Evolutionary conservation across 2,888 invertebrate species (phyloP), one percentile per base, ranked within the genome.

Genomic region (Suillia variegata): DNA sequence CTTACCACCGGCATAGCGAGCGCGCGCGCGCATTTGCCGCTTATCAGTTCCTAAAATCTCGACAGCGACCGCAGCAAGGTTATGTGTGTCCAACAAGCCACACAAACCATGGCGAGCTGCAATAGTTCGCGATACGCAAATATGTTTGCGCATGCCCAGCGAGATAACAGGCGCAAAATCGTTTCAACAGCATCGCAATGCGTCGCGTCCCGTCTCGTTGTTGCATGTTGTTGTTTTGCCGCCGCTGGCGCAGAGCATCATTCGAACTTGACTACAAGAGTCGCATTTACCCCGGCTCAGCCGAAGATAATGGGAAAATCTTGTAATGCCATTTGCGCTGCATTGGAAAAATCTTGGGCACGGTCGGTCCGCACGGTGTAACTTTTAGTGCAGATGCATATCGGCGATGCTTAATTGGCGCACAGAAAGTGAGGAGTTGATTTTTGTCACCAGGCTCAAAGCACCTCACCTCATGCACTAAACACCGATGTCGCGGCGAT

Each of bases 301-400:
- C 10, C 38, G 38, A 6, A 31, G 48, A 50, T 50, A 50, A 50
- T 50, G 50, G 50, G 50, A 50, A 50, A 50, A 50, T 24, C 50
- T 50, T 50, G 38, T 38, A 38, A n/a, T 38, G 38, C 38, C 6
- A 38, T 38, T 38, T 38, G 15, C 13, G n/a, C 10, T n/a, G 38
- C 38, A n/a, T 38, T 38, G 38, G 38, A n/a, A 38, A 38, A 38
- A 38, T n/a, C n/a, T n/a, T n/a, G n/a, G n/a, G n/a, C n/a, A n/a
- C n/a, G n/a, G n/a, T n/a, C n/a, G n/a, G n/a, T n/a, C n/a, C n/a
- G n/a, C n/a, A n/a, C n/a, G n/a, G n/a, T n/a, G n/a, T n/a, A n/a
- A n/a, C n/a, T n/a, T n/a, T n/a, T n/a, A 5, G 13, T 38, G 10
- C 31, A 5, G 15, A 38, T 38, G 15, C 38, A 38, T 38, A 38